These are phyloP conservation scores for Drosophila albomicans DNA, from an alignment of 1,140 invertebrate genomes.

Conservation along the genomic window DNA sequence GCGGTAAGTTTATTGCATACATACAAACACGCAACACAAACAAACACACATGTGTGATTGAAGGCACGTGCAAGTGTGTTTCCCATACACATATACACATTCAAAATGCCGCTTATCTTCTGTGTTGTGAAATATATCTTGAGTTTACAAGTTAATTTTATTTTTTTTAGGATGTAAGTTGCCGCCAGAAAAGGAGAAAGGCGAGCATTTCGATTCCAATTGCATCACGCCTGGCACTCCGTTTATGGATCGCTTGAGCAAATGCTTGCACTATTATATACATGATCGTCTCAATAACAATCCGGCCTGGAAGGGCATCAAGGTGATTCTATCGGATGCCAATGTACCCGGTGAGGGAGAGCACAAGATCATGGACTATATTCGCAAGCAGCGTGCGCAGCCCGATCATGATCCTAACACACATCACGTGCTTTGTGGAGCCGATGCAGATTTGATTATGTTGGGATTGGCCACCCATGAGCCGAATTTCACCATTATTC, in stretches of 20 bases:
- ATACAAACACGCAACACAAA: neutral
- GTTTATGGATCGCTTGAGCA: constrained; percentile 98
- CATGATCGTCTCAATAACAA: constrained; percentile 97
- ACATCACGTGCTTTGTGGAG: constrained; percentile 98
- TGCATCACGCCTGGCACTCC: constrained; percentile 99
- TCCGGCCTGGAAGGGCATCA: constrained; percentile 97
- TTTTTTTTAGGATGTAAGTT: constrained; percentile 86
- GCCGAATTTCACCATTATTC: constrained; percentile 98
- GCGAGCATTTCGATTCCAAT: constrained; percentile 98
- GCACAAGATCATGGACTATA: constrained; percentile 99
- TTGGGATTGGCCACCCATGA: constrained; percentile 99
- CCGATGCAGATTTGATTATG: constrained; percentile 99
- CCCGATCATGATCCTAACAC: constrained; percentile 99
- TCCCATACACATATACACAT: neutral
- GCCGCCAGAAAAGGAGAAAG: constrained; percentile 96
- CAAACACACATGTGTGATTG: neutral
- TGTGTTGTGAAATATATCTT: neutral
- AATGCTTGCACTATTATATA: constrained; percentile 98
- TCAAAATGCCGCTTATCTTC: neutral
- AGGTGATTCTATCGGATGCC: constrained; percentile 98
- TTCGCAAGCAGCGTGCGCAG: constrained; percentile 97
- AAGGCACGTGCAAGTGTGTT: neutral
- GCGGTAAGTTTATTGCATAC: constrained; percentile 85
- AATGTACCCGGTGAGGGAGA: constrained; percentile 99
- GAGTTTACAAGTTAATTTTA: neutral